Conservation (phyloP, 2,888 invertebrate genomes). For the Nowickia ferox region DNA sequence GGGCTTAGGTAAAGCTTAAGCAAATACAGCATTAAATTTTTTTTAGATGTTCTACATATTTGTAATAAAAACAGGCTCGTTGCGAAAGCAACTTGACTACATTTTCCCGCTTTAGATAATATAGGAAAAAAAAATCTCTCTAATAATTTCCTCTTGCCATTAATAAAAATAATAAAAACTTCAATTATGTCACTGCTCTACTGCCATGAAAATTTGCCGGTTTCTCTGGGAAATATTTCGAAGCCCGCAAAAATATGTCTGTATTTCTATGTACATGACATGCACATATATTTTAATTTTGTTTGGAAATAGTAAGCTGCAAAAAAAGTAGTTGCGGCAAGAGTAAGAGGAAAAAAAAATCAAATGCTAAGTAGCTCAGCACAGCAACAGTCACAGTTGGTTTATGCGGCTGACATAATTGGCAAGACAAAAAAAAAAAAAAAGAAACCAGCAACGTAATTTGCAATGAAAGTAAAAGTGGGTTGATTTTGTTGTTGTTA, state of each 20-base stretch:
- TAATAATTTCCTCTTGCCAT: slow-evolving; percentile 50
- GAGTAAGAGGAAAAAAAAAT: slow-evolving; percentile 3
- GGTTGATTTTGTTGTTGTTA: slow-evolving; percentile 52
- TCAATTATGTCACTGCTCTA: slow-evolving; percentile 51
- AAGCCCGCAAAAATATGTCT: slow-evolving; percentile 45
- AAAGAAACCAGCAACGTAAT: slow-evolving; percentile 35
- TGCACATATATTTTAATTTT: slow-evolving; percentile 1
- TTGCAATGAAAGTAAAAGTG: slow-evolving; percentile 76
- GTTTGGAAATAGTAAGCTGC: slow-evolving; percentile 15
- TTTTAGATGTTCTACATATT: not conserved
- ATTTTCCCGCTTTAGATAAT: not conserved
- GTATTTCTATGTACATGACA: no score
- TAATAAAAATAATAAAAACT: slow-evolving; percentile 10
- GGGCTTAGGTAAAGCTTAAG: no score
- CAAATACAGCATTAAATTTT: no score
- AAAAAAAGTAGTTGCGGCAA: slow-evolving; percentile 47
- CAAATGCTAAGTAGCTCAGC: slow-evolving; percentile 43
- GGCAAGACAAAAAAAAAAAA: slow-evolving; percentile 46
- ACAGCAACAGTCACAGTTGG: slow-evolving; percentile 6
- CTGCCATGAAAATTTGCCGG: not conserved
- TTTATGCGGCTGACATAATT: slow-evolving; percentile 57
- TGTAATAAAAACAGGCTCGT: no score
- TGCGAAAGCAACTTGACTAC: slow-evolving; percentile 7
- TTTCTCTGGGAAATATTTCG: slow-evolving; percentile 57
- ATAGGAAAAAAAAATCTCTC: slow-evolving; percentile 2